A percentile compares a stretch with the other conserved stretches of the same genome.
phyloP scores from a whole-genome alignment of 1,140 invertebrate genomes.

The Semibalanus balanoides region DNA sequence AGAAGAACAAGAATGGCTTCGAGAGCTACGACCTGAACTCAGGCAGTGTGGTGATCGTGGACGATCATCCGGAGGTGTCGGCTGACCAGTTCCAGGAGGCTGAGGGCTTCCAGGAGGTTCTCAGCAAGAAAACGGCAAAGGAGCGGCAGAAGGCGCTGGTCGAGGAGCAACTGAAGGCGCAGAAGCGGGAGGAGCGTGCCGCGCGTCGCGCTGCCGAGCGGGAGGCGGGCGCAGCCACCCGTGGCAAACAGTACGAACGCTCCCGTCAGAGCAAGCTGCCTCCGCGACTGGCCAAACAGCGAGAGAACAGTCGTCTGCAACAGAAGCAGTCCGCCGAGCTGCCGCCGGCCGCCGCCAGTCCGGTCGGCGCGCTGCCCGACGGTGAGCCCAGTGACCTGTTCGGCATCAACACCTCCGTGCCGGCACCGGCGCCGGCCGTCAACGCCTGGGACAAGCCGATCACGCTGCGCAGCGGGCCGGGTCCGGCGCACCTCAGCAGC shows the following conservation, averaged over 20 bases:
- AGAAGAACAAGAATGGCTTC: neutral
- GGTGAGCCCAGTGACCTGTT: neutral
- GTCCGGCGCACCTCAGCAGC: slow-evolving; percentile 17
- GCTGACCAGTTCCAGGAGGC: slow-evolving; percentile 26
- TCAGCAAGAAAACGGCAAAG: slow-evolving; percentile 47
- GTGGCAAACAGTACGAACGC: neutral
- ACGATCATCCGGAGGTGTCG: slow-evolving; percentile 39
- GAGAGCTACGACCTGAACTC: neutral
- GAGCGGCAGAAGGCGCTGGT: slow-evolving; percentile 26
- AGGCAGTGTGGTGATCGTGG: slow-evolving; percentile 39
- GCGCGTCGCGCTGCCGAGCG: neutral
- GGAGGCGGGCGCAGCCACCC: neutral
- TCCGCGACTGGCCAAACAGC: neutral
- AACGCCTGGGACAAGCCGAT: slow-evolving; percentile 80
- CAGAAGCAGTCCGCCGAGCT: slow-evolving; percentile 24
- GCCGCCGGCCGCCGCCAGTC: slow-evolving; percentile 24
- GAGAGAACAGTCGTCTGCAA: slow-evolving; percentile 1
- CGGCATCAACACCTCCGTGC: neutral
- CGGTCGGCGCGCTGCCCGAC: slow-evolving; percentile 19
- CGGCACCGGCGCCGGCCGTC: slow-evolving; percentile 38
- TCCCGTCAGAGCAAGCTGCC: neutral
- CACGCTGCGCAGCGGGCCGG: slow-evolving; percentile 29
- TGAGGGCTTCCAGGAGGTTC: slow-evolving; percentile 72
- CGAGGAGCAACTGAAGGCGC: slow-evolving; percentile 13
- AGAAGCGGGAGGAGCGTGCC: slow-evolving; percentile 1